Conservation (phyloP, 1,140 invertebrate species). For the Solenopsis fugax region DNA sequence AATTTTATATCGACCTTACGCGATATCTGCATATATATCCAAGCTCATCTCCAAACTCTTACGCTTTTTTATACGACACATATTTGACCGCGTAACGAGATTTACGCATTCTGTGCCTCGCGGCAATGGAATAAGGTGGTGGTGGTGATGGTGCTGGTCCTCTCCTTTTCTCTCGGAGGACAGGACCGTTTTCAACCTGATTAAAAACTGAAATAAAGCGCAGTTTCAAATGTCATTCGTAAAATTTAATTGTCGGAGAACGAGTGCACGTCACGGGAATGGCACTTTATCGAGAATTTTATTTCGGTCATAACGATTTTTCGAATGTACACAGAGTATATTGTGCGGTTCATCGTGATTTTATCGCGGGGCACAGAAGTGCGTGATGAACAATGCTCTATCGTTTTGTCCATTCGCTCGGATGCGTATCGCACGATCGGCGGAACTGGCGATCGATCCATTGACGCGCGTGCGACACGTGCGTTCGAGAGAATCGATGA, state of each 20-base stretch:
- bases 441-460: slow-evolving; percentile 20
- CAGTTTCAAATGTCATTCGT: background rate
- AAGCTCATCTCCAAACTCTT: slow-evolving; percentile 39
- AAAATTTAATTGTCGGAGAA: slow-evolving; percentile 11
- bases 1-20: slow-evolving; percentile 51
- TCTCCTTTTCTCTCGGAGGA: background rate
- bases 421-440: slow-evolving; percentile 15
- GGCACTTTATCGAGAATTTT: slow-evolving; percentile 1
- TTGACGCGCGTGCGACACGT: slow-evolving; percentile 17
- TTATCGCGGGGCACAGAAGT: slow-evolving; percentile 26
- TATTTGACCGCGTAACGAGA: slow-evolving; percentile 40
- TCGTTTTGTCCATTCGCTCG: slow-evolving; percentile 25
- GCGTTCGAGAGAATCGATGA: slow-evolving; percentile 8
- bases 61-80: slow-evolving; percentile 13
- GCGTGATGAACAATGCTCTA: slow-evolving; percentile 14
- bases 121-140: slow-evolving; percentile 4
- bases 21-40: slow-evolving; percentile 19
- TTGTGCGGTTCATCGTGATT: background rate
- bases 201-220: slow-evolving; percentile 14
- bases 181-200: slow-evolving; percentile 3
- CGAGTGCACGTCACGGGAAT: background rate
- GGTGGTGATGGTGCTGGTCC: no score
- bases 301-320: background rate
- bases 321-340: background rate
- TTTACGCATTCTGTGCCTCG: slow-evolving; percentile 39